phyloP scores from a whole-genome alignment of 2,888 invertebrate genomes.

The Stenodera caucasica region DNA sequence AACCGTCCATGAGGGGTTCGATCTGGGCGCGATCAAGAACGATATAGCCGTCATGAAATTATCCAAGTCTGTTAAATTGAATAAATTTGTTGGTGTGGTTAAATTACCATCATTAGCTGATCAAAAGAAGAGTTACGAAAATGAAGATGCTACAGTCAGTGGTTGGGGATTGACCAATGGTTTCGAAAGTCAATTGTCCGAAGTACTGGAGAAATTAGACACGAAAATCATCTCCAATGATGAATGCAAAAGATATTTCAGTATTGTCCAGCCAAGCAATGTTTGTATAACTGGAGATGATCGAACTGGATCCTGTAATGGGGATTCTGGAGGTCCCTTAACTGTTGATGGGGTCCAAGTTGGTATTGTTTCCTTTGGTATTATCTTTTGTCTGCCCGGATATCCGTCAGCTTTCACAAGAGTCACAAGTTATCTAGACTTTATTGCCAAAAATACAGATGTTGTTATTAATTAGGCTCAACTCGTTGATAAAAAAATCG shows the following conservation, averaged over 20 bases:
- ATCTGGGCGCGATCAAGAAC: constrained; percentile 29
- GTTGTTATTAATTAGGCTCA: constrained; percentile 9
- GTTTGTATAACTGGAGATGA: background rate
- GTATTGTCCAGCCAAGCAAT: constrained; percentile 1
- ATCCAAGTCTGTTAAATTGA: constrained; percentile 30
- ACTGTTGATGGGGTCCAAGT: constrained; percentile 19
- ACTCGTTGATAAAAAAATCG: too few species aligned
- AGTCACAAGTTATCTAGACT: constrained; percentile 26
- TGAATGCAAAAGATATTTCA: constrained; percentile 11
- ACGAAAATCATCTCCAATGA: constrained; percentile 20
- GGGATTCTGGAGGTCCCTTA: constrained; percentile 19
- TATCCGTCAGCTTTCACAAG: constrained; percentile 28
- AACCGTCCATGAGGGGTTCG: constrained; percentile 33
- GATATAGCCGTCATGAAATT: constrained; percentile 45
- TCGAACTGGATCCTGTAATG: background rate
- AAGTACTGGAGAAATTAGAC: constrained; percentile 19
- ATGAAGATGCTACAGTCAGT: constrained; percentile 19
- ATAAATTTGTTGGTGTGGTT: constrained; percentile 42
- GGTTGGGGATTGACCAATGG: constrained; percentile 29
- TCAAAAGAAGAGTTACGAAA: constrained; percentile 10
- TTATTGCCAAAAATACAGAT: constrained; percentile 22
- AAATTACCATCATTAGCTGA: constrained; percentile 38
- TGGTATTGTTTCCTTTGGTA: constrained; percentile 31
- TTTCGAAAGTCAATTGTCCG: constrained; percentile 8
- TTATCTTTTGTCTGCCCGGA: constrained; percentile 17